Conservation (phyloP, 2,113 vertebrate genomes). For the Spheniscus mendiculus region DNA sequence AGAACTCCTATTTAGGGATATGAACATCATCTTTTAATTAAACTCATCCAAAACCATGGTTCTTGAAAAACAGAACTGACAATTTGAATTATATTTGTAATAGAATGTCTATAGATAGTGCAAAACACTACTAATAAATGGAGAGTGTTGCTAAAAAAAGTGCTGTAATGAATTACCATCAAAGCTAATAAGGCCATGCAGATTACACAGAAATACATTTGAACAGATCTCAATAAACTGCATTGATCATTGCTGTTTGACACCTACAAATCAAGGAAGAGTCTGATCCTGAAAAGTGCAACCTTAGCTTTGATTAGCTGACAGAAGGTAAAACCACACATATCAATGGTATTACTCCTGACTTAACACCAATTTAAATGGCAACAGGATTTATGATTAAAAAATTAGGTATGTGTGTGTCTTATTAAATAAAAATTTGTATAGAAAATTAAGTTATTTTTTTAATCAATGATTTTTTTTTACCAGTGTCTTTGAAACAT, state of each 20-base stretch:
- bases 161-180: neutral
- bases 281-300: neutral
- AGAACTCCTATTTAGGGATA: neutral
- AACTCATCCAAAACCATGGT: neutral
- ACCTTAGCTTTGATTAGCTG: neutral
- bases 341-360: neutral
- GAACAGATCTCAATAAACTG: neutral
- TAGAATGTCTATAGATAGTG: neutral
- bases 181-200: neutral
- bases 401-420: neutral
- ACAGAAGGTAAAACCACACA: neutral
- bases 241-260: neutral
- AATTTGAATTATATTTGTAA: neutral
- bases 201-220: neutral
- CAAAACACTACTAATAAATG: neutral
- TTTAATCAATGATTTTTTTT: neutral
- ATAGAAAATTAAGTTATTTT: neutral
- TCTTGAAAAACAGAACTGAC: neutral
- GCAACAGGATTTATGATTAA: neutral
- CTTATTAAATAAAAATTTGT: neutral
- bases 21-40: neutral
- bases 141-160: neutral
- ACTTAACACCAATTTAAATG: neutral
- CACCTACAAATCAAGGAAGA: neutral
- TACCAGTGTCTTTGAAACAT: neutral